A percentile compares a stretch with the other conserved stretches of the same genome.
Evolutionary conservation across 1,140 invertebrate species (phyloP).

Genomic region (Zaprionus inermis): DNA sequence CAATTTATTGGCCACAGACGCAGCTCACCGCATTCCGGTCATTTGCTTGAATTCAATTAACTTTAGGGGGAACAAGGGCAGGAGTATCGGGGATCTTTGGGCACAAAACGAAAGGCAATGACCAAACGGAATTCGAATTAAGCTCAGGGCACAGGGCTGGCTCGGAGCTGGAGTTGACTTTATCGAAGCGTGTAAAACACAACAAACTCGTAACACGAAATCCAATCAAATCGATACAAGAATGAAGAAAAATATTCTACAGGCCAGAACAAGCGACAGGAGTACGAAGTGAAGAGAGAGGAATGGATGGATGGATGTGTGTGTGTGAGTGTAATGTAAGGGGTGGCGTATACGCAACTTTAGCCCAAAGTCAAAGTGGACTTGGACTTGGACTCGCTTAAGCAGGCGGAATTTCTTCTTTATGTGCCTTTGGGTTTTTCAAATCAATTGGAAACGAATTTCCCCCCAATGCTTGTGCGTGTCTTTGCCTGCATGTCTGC

Average conservation of each 20-base stretch:
- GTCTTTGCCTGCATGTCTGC: neutral
- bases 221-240: conserved; percentile 81
- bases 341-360: conserved; percentile 46
- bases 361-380: conserved; percentile 22
- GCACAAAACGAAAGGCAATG: neutral
- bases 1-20: conserved; percentile 35
- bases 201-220: conserved; percentile 67
- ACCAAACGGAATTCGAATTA: conserved; percentile 29
- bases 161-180: conserved; percentile 31
- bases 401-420: conserved; percentile 38
- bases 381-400: conserved; percentile 20
- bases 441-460: conserved; percentile 77
- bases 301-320: neutral
- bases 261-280: no score
- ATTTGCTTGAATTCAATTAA: conserved; percentile 73
- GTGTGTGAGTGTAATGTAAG: neutral
- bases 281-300: neutral
- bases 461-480: conserved; percentile 31
- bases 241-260: conserved; percentile 24
- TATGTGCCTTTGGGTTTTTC: conserved; percentile 38
- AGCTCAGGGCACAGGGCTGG: conserved; percentile 15
- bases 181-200: conserved; percentile 73
- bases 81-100: neutral
- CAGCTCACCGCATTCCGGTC: conserved; percentile 24
- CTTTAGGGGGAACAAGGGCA: conserved; percentile 16